Base-by-base conservation (phyloP, 1,140 invertebrate genomes). In the Neelides sp. region DNA sequence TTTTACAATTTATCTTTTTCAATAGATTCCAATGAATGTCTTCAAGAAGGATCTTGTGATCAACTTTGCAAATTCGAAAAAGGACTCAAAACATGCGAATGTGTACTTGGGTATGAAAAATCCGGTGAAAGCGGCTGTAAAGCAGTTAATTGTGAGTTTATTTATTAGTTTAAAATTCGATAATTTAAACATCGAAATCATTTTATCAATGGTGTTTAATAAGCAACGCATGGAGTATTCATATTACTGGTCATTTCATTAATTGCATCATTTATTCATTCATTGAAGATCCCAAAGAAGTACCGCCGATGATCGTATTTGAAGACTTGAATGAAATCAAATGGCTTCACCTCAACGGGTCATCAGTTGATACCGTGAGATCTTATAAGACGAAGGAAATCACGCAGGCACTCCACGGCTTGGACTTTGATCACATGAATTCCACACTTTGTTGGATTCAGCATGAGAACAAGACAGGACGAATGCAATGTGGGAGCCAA, bases 21-120 rank as follows among this genome's bases (percentile, higher is more conserved):
- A n/a, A n/a, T 67, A 77, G 83, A 86, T 69, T 73, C 77, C 27
- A 73, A 86, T 66, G 83, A 86, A 66, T 88, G 85, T 65, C 63
- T 66, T 50, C 64, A 75, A 46, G 79, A 85, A 52, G 78, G 76
- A 22, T 71, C 76, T 13, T 93, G 88, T 67, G 79, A 85, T 62
- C 87, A 92, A 66, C 59, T 71, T 17, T 93, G 89, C 66, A 87
- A 89, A 66, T 75, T 74, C 8, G 67, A 69, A 5, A 28, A 48
- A n/a, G 80, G 83, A 36, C 79, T 75, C 30, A 87, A 75, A 68
- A 65, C 70, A 19, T 93, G 88, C 69, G 71, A 73, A 36, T 90
- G 89, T 71, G 77, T 77, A 2, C 65, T 73, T 5, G 86, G 85
- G 1, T 91, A 90, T 67, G 65, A 66, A 48, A 73, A 75, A 50